A percentile compares a stretch with the other conserved stretches of the same genome.
Conservation (phyloP, 2,113 vertebrate genomes). For the Dipodomys merriami region DNA sequence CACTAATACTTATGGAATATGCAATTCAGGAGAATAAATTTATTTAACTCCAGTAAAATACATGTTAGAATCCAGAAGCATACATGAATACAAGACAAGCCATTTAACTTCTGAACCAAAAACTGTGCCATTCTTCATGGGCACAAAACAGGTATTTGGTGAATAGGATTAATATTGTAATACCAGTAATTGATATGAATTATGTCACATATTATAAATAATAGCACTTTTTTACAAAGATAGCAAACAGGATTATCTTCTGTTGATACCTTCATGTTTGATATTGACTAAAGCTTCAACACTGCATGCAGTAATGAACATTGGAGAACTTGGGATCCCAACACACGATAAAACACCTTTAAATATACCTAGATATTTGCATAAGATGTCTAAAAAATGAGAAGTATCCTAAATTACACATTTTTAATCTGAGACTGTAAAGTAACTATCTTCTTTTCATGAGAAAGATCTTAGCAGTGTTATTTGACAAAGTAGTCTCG, state of each 20-base stretch:
- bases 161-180: neutral
- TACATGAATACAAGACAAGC: neutral
- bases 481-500: neutral
- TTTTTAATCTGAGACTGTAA: neutral
- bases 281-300: neutral
- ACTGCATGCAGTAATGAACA: neutral
- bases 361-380: conserved; percentile 12
- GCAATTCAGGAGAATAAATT: neutral
- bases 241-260: neutral
- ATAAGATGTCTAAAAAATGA: conserved; percentile 30
- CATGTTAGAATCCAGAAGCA: neutral
- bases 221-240: neutral
- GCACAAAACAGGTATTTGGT: neutral
- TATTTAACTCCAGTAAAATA: neutral
- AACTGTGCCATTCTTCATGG: neutral
- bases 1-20: neutral
- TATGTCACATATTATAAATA: neutral
- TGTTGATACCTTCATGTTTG: neutral
- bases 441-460: neutral
- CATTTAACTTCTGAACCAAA: neutral
- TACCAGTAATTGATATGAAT: neutral
- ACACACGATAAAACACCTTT: neutral
- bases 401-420: neutral
- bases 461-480: neutral
- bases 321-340: neutral